Percentiles rank a stretch among this genome's conserved stretches.
phyloP scores from a whole-genome alignment of 2,113 vertebrate species.

The Sebastes schlegelii region DNA sequence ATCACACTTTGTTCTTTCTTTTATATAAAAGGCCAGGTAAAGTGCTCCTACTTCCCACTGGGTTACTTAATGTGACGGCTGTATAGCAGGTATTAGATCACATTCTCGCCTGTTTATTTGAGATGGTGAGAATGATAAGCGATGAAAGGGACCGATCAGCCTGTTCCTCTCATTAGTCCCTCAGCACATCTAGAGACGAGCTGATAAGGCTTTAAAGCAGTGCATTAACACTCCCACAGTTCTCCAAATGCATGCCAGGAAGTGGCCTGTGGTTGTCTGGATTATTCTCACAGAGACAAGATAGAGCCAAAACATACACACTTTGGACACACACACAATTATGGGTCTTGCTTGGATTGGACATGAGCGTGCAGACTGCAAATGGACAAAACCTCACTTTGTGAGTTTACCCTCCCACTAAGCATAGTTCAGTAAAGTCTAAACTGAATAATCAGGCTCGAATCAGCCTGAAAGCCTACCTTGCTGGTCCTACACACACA shows the following conservation, averaged over 20 bases:
- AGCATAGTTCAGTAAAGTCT: not conserved
- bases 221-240: not conserved
- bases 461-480: constrained; percentile 21
- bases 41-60: not conserved
- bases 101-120: not conserved
- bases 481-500: not conserved
- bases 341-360: not conserved
- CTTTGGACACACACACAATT: not conserved
- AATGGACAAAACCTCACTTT: constrained; percentile 9
- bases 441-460: constrained; percentile 21
- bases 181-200: not conserved
- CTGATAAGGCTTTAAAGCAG: not conserved
- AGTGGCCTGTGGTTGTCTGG: not conserved
- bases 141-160: not conserved
- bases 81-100: not conserved
- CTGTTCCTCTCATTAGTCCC: not conserved
- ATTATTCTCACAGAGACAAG: not conserved
- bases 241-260: not conserved
- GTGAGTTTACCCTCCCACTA: not conserved
- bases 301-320: not conserved
- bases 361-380: constrained; percentile 16
- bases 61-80: not conserved
- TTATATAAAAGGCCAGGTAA: not conserved
- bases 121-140: not conserved
- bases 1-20: not conserved